These are phyloP conservation scores for Margarornis squamiger DNA, from an alignment of 2,797 vertebrate species.

Conservation along the genomic window DNA sequence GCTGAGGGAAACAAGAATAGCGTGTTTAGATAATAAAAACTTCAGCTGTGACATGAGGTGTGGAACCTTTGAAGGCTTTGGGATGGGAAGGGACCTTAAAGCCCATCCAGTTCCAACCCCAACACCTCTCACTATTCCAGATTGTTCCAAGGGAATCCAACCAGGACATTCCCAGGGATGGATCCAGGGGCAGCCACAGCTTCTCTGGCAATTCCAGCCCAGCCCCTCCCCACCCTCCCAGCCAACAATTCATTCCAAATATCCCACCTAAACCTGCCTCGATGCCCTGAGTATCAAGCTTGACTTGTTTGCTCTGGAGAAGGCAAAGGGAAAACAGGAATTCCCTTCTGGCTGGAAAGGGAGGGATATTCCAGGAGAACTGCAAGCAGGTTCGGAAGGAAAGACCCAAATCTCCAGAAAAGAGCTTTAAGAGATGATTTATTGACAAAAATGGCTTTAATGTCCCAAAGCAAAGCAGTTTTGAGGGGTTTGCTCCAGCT, in stretches of 20 bases:
- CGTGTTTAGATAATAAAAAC: not conserved
- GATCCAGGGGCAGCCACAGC: not conserved
- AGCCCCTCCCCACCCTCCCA: accelerated
- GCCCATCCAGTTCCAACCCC: accelerated
- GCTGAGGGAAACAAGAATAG: not conserved
- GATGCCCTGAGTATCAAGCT: not conserved
- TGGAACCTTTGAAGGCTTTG: not conserved
- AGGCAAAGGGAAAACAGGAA: not conserved
- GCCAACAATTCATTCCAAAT: not conserved
- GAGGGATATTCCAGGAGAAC: not conserved
- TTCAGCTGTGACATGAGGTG: not conserved
- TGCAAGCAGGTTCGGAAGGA: not conserved
- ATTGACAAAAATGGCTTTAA: not conserved
- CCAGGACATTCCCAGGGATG: not conserved
- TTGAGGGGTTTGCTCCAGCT: not conserved
- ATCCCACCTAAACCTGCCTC: not conserved
- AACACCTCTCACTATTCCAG: not conserved
- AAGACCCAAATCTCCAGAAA: not conserved
- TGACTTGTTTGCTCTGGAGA: not conserved
- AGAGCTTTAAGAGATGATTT: not conserved
- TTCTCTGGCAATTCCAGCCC: accelerated
- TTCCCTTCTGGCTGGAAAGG: not conserved
- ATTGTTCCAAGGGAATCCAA: accelerated
- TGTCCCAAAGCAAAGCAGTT: not conserved
- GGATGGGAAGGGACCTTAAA: not conserved